These are phyloP conservation scores for Progne subis DNA, from an alignment of 2,113 vertebrate genomes.

Conservation along the genomic window DNA sequence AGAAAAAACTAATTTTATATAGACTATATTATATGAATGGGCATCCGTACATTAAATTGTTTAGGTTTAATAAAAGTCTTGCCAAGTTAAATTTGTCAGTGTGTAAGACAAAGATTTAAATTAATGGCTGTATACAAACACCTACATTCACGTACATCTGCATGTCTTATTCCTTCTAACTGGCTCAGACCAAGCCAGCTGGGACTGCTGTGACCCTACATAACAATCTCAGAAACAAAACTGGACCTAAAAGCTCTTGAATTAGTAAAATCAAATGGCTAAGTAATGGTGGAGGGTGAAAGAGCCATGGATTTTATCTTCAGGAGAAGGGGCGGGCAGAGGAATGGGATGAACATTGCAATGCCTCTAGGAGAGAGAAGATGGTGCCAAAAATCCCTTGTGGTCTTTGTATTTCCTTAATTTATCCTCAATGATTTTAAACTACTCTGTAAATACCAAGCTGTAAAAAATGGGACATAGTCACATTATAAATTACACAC, in stretches of 20 bases:
- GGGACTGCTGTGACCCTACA: neutral
- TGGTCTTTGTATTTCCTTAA: neutral
- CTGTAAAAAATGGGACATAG: neutral
- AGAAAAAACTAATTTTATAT: neutral
- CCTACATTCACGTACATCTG: neutral
- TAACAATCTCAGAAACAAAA: neutral
- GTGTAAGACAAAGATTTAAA: neutral
- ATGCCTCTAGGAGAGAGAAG: neutral
- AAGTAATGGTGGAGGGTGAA: neutral
- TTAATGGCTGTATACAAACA: neutral
- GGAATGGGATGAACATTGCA: neutral
- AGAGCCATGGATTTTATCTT: neutral
- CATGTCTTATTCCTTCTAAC: neutral
- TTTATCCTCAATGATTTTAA: neutral
- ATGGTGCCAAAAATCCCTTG: neutral
- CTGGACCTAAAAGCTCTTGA: neutral
- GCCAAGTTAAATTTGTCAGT: neutral
- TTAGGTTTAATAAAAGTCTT: neutral
- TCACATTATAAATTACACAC: no score
- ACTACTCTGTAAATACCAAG: neutral
- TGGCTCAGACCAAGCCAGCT: fast-evolving
- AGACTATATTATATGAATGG: neutral
- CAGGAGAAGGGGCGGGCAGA: neutral
- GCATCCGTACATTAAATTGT: neutral
- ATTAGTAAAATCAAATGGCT: neutral